Conservation (phyloP, 2,113 vertebrate genomes). For the Leptosomus discolor region DNA sequence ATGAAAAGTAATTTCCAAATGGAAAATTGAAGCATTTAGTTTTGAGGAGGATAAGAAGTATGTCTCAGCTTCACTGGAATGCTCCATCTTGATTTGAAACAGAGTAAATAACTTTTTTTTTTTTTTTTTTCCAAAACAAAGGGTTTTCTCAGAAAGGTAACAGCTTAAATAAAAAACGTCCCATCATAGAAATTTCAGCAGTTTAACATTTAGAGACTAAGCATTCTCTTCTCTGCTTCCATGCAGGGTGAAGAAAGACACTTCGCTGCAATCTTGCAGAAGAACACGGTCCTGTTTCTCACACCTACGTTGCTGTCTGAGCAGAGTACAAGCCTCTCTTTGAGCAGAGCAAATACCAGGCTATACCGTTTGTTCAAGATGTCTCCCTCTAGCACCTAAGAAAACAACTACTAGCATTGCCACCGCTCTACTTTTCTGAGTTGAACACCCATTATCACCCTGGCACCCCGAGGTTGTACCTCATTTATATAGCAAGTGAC, state of each 20-base stretch:
- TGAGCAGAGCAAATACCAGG: neutral
- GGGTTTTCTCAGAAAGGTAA: neutral
- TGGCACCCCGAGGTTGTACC: fast-evolving
- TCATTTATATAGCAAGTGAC: neutral
- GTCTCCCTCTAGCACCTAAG: neutral
- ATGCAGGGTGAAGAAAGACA: neutral
- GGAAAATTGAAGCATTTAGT: neutral
- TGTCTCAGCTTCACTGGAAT: neutral
- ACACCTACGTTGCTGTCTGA: neutral
- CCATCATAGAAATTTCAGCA: neutral
- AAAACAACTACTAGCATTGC: neutral
- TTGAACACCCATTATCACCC: neutral
- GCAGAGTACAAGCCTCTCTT: neutral
- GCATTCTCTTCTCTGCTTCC: neutral
- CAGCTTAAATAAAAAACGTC: neutral
- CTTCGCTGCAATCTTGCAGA: neutral
- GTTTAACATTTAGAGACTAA: neutral
- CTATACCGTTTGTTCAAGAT: neutral
- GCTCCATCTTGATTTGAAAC: neutral
- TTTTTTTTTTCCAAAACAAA: neutral
- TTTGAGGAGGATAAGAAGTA: neutral
- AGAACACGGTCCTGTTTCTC: fast-evolving
- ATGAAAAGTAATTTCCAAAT: neutral
- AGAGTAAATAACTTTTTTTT: neutral
- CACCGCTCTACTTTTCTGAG: neutral